These are phyloP conservation scores for Todus mexicanus DNA, from an alignment of 2,797 vertebrate species.

Conservation along the genomic window DNA sequence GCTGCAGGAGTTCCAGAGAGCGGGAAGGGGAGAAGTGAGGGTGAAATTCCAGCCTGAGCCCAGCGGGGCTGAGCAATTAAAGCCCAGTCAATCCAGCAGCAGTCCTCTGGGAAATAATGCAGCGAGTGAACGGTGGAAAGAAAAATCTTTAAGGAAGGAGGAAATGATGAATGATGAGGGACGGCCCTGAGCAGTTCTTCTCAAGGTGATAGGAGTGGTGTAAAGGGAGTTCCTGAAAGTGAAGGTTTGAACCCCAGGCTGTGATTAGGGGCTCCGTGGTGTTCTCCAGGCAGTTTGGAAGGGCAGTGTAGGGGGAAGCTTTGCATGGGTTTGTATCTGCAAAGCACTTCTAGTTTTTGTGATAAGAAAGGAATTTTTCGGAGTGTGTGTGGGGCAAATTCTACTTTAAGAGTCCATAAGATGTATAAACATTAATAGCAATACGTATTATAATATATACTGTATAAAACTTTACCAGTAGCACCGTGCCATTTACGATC, in stretches of 20 bases:
- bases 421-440: neutral
- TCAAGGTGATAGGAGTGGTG: neutral
- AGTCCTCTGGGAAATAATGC: slow-evolving; percentile 50
- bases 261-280: neutral
- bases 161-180: slow-evolving; percentile 24
- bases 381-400: neutral
- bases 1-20: neutral
- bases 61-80: slow-evolving; percentile 30
- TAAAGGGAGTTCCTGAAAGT: slow-evolving; percentile 16
- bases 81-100: slow-evolving; percentile 52
- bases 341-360: neutral
- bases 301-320: neutral
- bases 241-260: neutral
- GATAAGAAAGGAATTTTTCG: neutral
- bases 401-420: neutral
- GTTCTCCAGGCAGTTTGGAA: neutral
- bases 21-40: neutral
- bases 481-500: neutral
- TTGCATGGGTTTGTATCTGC: neutral
- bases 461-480: neutral
- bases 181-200: neutral
- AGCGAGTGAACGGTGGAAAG: neutral
- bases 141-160: slow-evolving; percentile 26
- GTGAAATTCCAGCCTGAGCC: slow-evolving; percentile 32
- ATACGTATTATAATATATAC: neutral